Evolutionary conservation across 2,888 invertebrate species (phyloP), one percentile per base, ranked within the genome.

Genomic region (Heliconius aoede): DNA sequence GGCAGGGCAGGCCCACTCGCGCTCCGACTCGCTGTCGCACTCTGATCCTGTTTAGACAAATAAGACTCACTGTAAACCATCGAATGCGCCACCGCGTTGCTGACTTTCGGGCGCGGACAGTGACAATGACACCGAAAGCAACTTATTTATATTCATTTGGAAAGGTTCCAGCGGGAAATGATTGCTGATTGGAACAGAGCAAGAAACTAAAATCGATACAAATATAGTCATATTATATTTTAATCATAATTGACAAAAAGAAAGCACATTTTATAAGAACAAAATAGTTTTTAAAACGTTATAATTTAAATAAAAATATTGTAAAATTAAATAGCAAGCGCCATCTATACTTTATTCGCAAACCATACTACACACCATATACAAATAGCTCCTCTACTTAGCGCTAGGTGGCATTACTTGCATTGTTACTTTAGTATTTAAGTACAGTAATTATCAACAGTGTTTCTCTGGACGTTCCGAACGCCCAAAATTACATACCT

Each of bases 1-100:
- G 72, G 97, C 96, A 71, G 97, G 97, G 85, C 97, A 97, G 79
- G 96, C 96, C 88, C 96, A 95, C 91, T 97, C 97, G 80, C 97
- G 95, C 89, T 97, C 97, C 78, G 97, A 97, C 84, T 96, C 96
- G 87, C 95, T 95, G 87, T 95, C 96, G 85, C 92, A 94, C 87
- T 95, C 95, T 80, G 94, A 94, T 78, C 93, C 94, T 94, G 89
- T 68, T 74, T 82, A 80, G 82, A 80, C 4, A 15, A 80, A 80
- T 68, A 76, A 73, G 51, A 64, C 77, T 80, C 78, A 78, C 77
- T 84, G 83, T 81, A 85, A 81, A 76, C 76, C 71, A 62, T 68
- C 55, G 40, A 40, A 36, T 21, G 24, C 55, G 55, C 65, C 26
- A 79, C 74, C 75, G 78, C 77, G 79, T 88, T 85, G 85, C 84